A percentile compares a stretch with the other conserved stretches of the same genome.
Evolutionary conservation across 1,140 invertebrate species (phyloP).

Genomic region (Sesamia nonagrioides): DNA sequence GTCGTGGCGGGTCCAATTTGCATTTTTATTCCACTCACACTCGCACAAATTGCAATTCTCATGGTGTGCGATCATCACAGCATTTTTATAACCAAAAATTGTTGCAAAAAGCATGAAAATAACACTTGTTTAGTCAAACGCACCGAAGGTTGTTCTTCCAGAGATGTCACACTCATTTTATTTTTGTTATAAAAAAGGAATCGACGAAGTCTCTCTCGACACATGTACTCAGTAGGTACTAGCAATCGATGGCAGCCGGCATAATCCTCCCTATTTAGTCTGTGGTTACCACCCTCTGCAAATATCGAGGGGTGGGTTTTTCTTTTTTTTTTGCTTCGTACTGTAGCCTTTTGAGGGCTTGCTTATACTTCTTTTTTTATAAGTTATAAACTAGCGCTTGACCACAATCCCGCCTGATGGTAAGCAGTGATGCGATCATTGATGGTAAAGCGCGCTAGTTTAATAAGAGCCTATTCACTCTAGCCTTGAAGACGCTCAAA

Average conservation of each 20-base stretch:
- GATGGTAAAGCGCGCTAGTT: too few relatives aligned
- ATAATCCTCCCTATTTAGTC: conserved; percentile 44
- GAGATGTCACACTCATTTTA: conserved; percentile 44
- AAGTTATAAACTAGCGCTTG: too few relatives aligned
- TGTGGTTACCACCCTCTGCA: conserved; percentile 40
- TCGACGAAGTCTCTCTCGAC: conserved; percentile 21
- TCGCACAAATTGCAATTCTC: conserved; percentile 18
- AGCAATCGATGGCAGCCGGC: conserved; percentile 45
- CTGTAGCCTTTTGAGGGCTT: conserved; percentile 42
- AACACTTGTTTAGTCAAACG: conserved; percentile 37
- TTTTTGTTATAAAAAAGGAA: not conserved
- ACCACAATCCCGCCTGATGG: too few relatives aligned
- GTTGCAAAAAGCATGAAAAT: conserved; percentile 27
- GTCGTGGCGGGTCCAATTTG: not conserved
- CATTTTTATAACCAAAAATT: conserved; percentile 35
- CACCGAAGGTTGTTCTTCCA: conserved; percentile 41
- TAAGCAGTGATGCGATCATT: too few relatives aligned
- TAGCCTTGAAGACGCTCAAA: too few relatives aligned
- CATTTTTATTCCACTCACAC: conserved; percentile 29
- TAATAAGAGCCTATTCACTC: too few relatives aligned
- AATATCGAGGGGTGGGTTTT: conserved; percentile 32
- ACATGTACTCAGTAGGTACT: conserved; percentile 27
- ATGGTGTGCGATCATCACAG: conserved; percentile 15
- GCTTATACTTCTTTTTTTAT: too few relatives aligned
- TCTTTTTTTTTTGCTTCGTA: conserved; percentile 25